Evolutionary conservation across 2,888 invertebrate species (phyloP).

Genomic region (Drosophila limbata): DNA sequence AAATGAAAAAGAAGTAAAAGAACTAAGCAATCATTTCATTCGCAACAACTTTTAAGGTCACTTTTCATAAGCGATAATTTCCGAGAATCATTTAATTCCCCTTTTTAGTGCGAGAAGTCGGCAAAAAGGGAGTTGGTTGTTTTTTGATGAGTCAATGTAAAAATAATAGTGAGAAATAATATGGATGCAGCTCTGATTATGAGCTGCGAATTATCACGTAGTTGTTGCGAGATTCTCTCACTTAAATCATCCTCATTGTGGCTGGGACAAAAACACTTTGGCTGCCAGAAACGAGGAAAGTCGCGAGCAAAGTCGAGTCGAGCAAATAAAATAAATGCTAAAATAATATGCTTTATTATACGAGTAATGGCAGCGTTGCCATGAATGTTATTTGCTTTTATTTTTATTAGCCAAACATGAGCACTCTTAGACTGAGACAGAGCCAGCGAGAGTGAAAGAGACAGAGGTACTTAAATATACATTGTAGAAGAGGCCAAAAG

Average conservation of each 20-base stretch:
- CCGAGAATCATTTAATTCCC: constrained; percentile 11
- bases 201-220: constrained; percentile 52
- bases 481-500: constrained; percentile 22
- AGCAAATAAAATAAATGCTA: constrained; percentile 62
- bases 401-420: constrained; percentile 55
- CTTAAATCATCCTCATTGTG: constrained; percentile 15
- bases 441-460: background rate
- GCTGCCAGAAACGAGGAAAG: constrained; percentile 33
- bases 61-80: constrained; percentile 23
- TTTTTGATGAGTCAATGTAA: constrained; percentile 16
- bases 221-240: constrained; percentile 17
- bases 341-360: constrained; percentile 68
- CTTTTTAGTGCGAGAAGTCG: background rate
- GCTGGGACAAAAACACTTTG: constrained; percentile 51
- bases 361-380: constrained; percentile 34
- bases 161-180: constrained; percentile 21
- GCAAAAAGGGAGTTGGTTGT: background rate
- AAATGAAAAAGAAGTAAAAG: background rate
- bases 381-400: constrained; percentile 52
- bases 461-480: background rate
- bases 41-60: constrained; percentile 6
- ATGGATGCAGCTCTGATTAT: constrained; percentile 14
- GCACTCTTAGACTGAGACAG: too few relatives aligned
- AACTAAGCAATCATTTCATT: constrained; percentile 21
- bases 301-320: constrained; percentile 17